Evolutionary conservation across 2,113 vertebrate species (phyloP).

Genomic region (Chionis minor): DNA sequence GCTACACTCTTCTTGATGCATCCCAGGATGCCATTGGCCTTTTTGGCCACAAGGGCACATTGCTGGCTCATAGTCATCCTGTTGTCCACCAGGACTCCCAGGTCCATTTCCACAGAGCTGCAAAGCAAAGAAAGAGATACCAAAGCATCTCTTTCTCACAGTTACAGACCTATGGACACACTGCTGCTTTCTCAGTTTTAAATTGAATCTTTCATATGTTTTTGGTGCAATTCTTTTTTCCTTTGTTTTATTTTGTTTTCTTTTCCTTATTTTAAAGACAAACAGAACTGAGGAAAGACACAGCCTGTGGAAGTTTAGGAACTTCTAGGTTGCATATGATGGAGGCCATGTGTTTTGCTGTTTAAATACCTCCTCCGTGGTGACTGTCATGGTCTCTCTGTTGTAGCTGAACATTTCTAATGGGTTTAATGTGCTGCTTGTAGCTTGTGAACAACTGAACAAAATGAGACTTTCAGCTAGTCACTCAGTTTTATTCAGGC

Average conservation of each 20-base stretch:
- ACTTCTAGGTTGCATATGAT: background rate
- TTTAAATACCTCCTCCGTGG: background rate
- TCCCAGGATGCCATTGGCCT: too few species aligned
- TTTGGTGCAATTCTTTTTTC: background rate
- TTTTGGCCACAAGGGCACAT: too few species aligned
- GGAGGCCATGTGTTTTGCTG: background rate
- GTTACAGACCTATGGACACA: background rate
- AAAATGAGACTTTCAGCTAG: background rate
- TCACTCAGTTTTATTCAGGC: slow-evolving; percentile 11
- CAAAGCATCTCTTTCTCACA: background rate
- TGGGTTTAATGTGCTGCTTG: background rate
- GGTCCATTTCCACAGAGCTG: too few species aligned
- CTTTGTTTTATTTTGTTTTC: background rate
- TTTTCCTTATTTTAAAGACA: background rate
- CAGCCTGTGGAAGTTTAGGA: background rate
- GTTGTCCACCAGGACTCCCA: too few species aligned
- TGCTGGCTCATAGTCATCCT: too few species aligned
- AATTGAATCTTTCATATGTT: background rate
- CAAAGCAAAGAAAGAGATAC: too few species aligned
- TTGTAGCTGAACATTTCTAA: background rate
- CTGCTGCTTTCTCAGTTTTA: background rate
- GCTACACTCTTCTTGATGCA: too few species aligned
- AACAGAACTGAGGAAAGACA: background rate
- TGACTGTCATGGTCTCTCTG: background rate
- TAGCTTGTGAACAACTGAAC: background rate